phyloP scores from a whole-genome alignment of 2,888 invertebrate genomes.

The Lasioglossum zephyrum region DNA sequence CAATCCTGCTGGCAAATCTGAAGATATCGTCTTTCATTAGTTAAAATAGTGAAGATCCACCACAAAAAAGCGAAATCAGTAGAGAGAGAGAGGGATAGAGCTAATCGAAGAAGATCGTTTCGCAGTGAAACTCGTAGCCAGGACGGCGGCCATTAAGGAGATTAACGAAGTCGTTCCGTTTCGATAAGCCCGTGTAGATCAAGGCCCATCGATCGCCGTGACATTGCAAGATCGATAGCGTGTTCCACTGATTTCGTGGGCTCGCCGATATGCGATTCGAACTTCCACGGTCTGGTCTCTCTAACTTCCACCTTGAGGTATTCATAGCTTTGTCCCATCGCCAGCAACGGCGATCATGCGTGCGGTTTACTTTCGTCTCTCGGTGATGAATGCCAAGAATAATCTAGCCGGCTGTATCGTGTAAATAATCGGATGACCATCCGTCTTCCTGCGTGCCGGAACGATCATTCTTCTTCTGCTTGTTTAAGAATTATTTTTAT shows the following conservation, averaged over 20 bases:
- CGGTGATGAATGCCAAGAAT: conserved; percentile 68
- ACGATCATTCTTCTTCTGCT: not conserved
- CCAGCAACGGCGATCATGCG: conserved; percentile 67
- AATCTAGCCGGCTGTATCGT: conserved; percentile 46
- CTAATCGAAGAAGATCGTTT: not conserved
- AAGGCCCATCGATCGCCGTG: conserved; percentile 47
- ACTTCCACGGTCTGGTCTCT: conserved; percentile 4
- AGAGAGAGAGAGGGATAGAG: not conserved
- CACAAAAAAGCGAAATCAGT: not conserved
- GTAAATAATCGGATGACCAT: conserved; percentile 39
- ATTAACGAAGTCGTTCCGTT: conserved; percentile 32
- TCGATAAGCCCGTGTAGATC: conserved; percentile 37
- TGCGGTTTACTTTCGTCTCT: conserved; percentile 65
- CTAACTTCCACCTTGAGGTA: conserved; percentile 72
- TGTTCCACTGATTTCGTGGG: conserved; percentile 11
- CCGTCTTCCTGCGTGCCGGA: not conserved
- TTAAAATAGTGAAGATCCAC: not conserved
- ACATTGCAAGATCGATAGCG: conserved; percentile 42
- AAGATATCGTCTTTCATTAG: not conserved
- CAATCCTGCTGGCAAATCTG: not conserved
- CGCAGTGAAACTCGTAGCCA: not conserved
- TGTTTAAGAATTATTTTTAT: not conserved
- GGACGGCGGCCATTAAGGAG: conserved; percentile 9
- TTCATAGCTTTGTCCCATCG: conserved; percentile 71
- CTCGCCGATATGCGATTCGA: not conserved